These are phyloP conservation scores for Parambassis ranga DNA, from an alignment of 2,797 vertebrate genomes.

Conservation along the genomic window DNA sequence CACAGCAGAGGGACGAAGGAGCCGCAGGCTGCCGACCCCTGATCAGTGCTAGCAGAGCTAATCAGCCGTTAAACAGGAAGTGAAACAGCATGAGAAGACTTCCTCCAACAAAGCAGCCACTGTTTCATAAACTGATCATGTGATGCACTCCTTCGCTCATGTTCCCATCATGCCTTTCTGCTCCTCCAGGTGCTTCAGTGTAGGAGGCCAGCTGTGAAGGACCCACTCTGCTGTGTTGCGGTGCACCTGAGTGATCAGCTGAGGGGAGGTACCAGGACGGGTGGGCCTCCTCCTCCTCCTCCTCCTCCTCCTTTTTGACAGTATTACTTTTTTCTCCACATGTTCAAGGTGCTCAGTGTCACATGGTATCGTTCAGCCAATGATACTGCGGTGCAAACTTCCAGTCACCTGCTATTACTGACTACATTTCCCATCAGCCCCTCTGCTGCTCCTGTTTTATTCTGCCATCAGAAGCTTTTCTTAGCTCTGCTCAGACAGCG, in stretches of 20 bases:
- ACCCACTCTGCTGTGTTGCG: constrained; percentile 10
- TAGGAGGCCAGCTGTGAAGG: constrained; percentile 22
- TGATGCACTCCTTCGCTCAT: background rate
- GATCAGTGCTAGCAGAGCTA: background rate
- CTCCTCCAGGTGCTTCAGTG: constrained; percentile 61
- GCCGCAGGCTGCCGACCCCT: no score
- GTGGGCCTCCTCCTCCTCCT: no score
- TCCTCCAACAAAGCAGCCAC: background rate
- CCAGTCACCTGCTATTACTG: background rate
- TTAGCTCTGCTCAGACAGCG: background rate
- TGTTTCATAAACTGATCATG: background rate
- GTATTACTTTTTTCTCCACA: background rate
- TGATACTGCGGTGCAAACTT: background rate
- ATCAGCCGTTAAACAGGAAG: background rate
- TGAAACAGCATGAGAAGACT: background rate
- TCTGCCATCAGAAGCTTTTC: background rate
- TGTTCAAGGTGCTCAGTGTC: constrained; percentile 48
- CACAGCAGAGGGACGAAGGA: no score
- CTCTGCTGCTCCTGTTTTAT: background rate
- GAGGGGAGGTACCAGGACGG: constrained; percentile 1
- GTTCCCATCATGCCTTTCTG: background rate
- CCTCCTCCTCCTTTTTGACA: no score
- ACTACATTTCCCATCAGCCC: constrained; percentile 24
- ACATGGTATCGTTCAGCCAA: background rate
- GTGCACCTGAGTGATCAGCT: background rate